Evolutionary conservation across 1,140 invertebrate genomes (phyloP).

Genomic region (Lutraria rhynchaena): DNA sequence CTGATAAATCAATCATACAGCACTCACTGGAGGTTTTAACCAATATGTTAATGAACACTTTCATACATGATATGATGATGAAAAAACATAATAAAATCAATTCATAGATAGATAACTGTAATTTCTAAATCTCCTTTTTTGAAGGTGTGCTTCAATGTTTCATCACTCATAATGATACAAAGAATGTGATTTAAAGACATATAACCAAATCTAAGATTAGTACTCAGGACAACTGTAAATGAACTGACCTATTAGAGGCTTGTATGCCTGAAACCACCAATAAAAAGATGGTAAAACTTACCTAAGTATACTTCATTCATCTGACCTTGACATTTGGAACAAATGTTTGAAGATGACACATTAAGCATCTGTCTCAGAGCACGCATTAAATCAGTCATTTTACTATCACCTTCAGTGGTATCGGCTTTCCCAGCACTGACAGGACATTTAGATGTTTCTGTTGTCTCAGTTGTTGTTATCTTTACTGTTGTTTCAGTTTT

Average conservation of each 20-base stretch:
- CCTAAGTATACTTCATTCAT: neutral
- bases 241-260: neutral
- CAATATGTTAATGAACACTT: no score
- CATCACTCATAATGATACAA: no score
- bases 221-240: neutral
- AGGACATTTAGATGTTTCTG: constrained; percentile 4
- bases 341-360: constrained; percentile 20
- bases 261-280: neutral
- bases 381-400: neutral
- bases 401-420: neutral
- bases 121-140: no score
- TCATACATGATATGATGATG: no score
- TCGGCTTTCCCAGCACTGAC: neutral
- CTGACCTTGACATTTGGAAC: constrained; percentile 39
- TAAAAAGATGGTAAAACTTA: neutral
- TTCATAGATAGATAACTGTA: no score
- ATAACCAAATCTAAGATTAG: no score
- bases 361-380: constrained; percentile 17
- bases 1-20: no score
- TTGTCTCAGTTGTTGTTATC: neutral
- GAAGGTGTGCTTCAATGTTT: no score
- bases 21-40: no score
- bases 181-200: no score
- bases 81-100: no score
- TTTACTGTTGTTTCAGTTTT: constrained; percentile 16